Conservation (phyloP, 2,797 vertebrate species). For the Paramormyrops hopkinsi region DNA sequence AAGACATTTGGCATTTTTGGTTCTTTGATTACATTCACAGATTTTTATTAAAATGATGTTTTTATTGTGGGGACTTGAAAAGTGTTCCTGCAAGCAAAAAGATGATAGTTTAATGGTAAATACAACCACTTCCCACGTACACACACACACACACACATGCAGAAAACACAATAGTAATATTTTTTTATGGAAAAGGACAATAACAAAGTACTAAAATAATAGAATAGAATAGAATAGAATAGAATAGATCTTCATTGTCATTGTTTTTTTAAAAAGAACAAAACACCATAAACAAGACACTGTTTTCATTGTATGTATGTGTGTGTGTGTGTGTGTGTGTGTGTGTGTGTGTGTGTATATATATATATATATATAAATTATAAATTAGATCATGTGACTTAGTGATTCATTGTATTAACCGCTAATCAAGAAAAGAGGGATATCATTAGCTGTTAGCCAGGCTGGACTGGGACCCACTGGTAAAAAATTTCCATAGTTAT, state of each 20-base stretch:
- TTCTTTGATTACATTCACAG: not conserved
- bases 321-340: too few relatives aligned
- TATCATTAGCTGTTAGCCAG: not conserved
- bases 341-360: too few relatives aligned
- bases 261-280: too few relatives aligned
- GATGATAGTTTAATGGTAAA: not conserved
- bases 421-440: not conserved
- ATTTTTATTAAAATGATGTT: not conserved
- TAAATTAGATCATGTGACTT: not conserved
- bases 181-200: not conserved
- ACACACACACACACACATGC: not conserved
- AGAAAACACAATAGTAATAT: too few relatives aligned
- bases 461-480: not conserved
- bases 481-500: not conserved
- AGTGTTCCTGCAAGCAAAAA: not conserved
- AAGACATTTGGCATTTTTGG: not conserved
- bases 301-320: too few relatives aligned
- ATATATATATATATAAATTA: not conserved
- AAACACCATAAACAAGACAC: too few relatives aligned
- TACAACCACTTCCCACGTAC: not conserved
- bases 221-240: too few relatives aligned
- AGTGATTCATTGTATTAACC: not conserved
- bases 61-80: not conserved
- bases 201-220: not conserved
- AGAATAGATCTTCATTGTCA: too few relatives aligned